Conservation (phyloP, 2,888 invertebrate genomes). For the Pheosia tremula region DNA sequence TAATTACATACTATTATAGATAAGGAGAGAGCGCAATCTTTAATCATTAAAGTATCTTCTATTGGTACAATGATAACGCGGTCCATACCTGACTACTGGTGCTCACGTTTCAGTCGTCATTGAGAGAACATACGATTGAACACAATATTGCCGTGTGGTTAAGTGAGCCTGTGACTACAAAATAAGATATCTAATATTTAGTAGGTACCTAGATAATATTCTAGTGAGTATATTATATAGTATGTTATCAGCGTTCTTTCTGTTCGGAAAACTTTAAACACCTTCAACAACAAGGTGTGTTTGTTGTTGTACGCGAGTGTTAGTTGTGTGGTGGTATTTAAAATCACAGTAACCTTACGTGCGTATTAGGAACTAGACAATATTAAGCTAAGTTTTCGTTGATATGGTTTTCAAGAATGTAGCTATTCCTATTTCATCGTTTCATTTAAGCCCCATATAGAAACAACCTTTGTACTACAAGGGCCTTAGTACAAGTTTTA, state of each 20-base stretch:
- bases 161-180: slow-evolving; percentile 1
- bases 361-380: neutral
- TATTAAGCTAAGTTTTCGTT: no score
- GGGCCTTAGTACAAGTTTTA: no score
- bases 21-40: slow-evolving; percentile 61
- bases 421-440: no score
- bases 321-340: slow-evolving; percentile 9
- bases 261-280: neutral
- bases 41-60: slow-evolving; percentile 72
- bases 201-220: neutral
- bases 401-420: no score
- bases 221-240: neutral
- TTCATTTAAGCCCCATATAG: no score
- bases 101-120: slow-evolving; percentile 51
- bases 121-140: slow-evolving; percentile 35
- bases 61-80: slow-evolving; percentile 75
- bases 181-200: neutral
- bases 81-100: slow-evolving; percentile 59
- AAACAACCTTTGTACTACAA: no score
- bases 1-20: slow-evolving; percentile 51
- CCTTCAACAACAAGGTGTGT: no score
- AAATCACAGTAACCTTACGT: neutral
- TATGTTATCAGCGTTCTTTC: neutral
- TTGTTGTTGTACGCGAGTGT: neutral
- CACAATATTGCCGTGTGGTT: slow-evolving; percentile 9